Evolutionary conservation across 2,888 invertebrate genomes (phyloP), one percentile per base, ranked within the genome.

Genomic region (Notodonta dromedarius): DNA sequence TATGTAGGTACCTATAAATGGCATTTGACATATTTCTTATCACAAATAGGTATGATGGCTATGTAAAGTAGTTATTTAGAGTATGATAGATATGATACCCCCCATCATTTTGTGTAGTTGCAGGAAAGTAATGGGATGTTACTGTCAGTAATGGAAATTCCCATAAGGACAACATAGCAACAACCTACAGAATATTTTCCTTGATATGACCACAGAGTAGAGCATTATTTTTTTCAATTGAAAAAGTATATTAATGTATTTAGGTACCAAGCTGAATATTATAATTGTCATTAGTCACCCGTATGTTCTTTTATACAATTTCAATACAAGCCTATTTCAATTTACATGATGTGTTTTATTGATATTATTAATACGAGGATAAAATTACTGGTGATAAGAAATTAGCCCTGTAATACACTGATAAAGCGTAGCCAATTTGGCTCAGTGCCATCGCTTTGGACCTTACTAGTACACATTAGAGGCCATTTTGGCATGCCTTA

Each of bases 381-480:
- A 59, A 48, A 59, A 50, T 13, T 48, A 39, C 6, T 32, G 8
- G 48, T 69, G 74, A 76, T 71, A 74, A 73, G 65, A 61, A 59
- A 69, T 59, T 61, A 66, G 71, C 69, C 59, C 57, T 62, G 4
- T 55, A 54, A 2, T 56, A 57, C 58, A 57, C 32, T 40, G 56
- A 44, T 44, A 56, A 8, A n/a, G n/a, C 1, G 12, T 39, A n/a
- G 39, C 13, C 39, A 13, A 13, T 3, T 58, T 58, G 61, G 66
- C 56, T 35, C 59, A 39, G 46, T 68, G 75, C 71, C 67, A 67
- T 59, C 53, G 48, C 58, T 64, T 56, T 66, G 58, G 61, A 64
- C 64, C 67, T 73, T 77, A 76, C 32, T 64, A 44, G 54, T 56
- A 6, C 9, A 69, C 5, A 14, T 60, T 78, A 82, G 62, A 68